Evolutionary conservation across 2,113 vertebrate species (phyloP).

Genomic region (Tautogolabrus adspersus): DNA sequence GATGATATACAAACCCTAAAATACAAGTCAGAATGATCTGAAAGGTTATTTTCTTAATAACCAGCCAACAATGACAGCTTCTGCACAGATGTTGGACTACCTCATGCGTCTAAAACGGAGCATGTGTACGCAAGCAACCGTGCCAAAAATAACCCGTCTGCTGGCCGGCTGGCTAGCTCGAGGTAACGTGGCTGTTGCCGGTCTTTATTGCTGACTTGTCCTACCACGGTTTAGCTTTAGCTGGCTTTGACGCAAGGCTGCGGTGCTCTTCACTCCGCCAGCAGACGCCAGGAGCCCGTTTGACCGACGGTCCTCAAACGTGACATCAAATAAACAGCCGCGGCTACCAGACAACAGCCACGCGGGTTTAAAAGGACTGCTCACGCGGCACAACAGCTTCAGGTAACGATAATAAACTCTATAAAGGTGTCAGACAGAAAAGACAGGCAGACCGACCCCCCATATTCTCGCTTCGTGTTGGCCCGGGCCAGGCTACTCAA

Average conservation of each 20-base stretch:
- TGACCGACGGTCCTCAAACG: conserved; percentile 37
- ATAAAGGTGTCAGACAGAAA: conserved; percentile 39
- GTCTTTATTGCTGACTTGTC: conserved; percentile 50
- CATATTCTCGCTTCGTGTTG: conserved; percentile 17
- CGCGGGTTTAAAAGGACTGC: not conserved
- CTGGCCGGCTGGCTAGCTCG: conserved; percentile 22
- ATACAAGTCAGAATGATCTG: not conserved
- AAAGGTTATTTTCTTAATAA: not conserved
- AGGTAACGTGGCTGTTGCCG: conserved; percentile 56
- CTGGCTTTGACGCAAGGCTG: conserved; percentile 72
- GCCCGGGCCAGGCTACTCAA: conserved; percentile 63
- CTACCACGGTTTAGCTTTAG: conserved; percentile 61
- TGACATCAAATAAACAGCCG: not conserved
- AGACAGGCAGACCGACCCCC: conserved; percentile 7
- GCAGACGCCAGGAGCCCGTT: conserved; percentile 16
- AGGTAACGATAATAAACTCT: not conserved
- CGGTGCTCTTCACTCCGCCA: conserved; percentile 13
- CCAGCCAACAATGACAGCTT: conserved; percentile 27
- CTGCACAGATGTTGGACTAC: not conserved
- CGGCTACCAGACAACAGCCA: not conserved
- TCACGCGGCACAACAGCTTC: not conserved
- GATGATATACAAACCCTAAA: not conserved
- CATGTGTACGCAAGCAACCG: conserved; percentile 40
- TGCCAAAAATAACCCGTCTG: conserved; percentile 62
- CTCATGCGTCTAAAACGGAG: conserved; percentile 4